Percentiles rank a stretch among this genome's conserved stretches.
phyloP scores from a whole-genome alignment of 2,113 vertebrate species.

The Sprattus sprattus region DNA sequence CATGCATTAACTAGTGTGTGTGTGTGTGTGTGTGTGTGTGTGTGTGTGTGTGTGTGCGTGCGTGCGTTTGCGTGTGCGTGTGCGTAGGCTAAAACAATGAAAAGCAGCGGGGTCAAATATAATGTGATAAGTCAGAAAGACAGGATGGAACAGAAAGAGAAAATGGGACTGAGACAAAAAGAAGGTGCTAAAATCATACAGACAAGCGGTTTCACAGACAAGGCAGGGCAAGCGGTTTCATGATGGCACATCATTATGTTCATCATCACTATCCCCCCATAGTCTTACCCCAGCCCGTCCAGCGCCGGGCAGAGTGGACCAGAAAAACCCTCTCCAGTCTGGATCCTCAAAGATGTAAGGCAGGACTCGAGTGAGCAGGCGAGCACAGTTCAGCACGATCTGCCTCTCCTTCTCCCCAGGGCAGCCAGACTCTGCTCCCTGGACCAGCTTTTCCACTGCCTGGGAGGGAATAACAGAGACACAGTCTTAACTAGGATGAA shows the following conservation, averaged over 20 bases:
- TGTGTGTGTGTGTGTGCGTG: too few species aligned
- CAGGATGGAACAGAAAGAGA: background rate
- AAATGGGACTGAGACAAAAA: too few species aligned
- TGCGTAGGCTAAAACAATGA: background rate
- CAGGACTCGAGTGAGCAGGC: constrained; percentile 89
- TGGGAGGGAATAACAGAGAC: constrained; percentile 46
- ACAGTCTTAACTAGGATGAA: background rate
- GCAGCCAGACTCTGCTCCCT: constrained; percentile 90
- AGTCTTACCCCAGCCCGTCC: constrained; percentile 53
- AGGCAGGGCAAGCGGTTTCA: background rate
- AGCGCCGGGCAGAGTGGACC: constrained; percentile 95
- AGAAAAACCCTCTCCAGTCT: constrained; percentile 99
- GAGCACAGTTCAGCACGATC: constrained; percentile 85
- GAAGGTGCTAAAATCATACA: background rate
- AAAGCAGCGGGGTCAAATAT: background rate
- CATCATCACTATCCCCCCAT: background rate
- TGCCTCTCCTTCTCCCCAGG: constrained; percentile 88
- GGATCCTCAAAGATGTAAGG: constrained; percentile 98
- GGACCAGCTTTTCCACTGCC: constrained; percentile 97
- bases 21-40: background rate
- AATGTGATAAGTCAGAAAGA: background rate
- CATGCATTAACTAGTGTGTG: background rate
- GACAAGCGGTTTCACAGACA: background rate
- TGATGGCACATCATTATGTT: background rate
- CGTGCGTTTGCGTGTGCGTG: too few species aligned